Percentiles rank a stretch among this genome's conserved stretches.
Evolutionary conservation across 2,113 vertebrate genomes (phyloP).

Genomic region (Myotis brandtii): DNA sequence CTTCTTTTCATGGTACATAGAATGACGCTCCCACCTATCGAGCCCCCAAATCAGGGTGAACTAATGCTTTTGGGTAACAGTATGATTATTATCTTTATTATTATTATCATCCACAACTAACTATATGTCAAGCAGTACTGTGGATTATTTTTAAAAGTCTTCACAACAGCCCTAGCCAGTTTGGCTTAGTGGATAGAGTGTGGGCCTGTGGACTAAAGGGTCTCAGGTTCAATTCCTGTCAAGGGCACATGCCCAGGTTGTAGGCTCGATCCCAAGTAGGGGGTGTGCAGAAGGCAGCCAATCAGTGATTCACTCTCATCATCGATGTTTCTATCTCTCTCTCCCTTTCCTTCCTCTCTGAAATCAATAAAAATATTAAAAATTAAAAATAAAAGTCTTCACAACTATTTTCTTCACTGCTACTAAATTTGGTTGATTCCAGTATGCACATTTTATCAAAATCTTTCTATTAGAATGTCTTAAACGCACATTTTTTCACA

Average conservation of each 20-base stretch:
- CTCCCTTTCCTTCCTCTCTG: too few species aligned
- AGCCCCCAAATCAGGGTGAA: not conserved
- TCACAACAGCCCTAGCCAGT: not conserved
- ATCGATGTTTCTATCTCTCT: too few species aligned
- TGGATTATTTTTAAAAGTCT: not conserved
- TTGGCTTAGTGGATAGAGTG: too few species aligned
- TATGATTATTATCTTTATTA: not conserved
- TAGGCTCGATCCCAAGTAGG: too few species aligned
- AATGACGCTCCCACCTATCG: not conserved
- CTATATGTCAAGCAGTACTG: not conserved
- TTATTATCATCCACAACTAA: not conserved
- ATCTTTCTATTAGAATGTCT: not conserved
- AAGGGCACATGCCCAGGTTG: too few species aligned
- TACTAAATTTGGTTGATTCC: not conserved
- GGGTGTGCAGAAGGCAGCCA: too few species aligned
- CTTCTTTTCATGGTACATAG: not conserved
- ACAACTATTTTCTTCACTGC: not conserved
- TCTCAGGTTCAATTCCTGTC: too few species aligned
- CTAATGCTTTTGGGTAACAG: not conserved
- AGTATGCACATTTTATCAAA: constrained; percentile 1
- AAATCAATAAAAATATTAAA: too few species aligned
- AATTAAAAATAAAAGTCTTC: not conserved
- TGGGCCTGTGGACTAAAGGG: too few species aligned
- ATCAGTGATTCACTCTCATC: too few species aligned
- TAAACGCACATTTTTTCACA: not conserved